Evolutionary conservation across 2,797 vertebrate genomes (phyloP).

Genomic region (Nyctalus aviator): DNA sequence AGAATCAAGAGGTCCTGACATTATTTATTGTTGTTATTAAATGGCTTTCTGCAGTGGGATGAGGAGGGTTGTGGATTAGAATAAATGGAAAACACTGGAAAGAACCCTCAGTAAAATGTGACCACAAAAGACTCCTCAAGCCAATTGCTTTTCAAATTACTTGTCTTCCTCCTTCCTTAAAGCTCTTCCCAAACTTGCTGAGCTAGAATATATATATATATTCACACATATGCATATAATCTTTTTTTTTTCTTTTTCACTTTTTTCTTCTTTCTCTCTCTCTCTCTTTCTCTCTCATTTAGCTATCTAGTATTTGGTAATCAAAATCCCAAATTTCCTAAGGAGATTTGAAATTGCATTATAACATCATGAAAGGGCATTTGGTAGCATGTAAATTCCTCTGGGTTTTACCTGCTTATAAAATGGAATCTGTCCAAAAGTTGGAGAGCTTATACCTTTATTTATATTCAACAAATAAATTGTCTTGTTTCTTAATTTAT

Average conservation of each 20-base stretch:
- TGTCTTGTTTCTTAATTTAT: constrained; percentile 66
- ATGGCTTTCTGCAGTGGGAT: constrained; percentile 35
- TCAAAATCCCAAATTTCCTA: constrained; percentile 28
- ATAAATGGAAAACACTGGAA: constrained; percentile 19
- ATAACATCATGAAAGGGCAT: background rate
- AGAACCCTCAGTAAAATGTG: constrained; percentile 26
- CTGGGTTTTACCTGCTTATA: constrained; percentile 13
- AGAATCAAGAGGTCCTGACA: background rate
- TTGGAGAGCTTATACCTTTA: constrained; percentile 40
- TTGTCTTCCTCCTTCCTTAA: background rate
- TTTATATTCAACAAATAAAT: constrained; percentile 57
- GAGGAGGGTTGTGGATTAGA: background rate
- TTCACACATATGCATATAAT: background rate
- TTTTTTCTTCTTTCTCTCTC: background rate
- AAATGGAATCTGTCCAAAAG: constrained; percentile 66
- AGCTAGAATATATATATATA: background rate
- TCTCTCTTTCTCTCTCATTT: background rate
- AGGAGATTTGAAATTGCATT: background rate
- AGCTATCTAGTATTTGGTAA: background rate
- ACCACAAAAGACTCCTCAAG: constrained; percentile 12
- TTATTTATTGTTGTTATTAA: background rate
- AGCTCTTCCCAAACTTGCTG: constrained; percentile 15
- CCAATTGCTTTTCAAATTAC: constrained; percentile 23
- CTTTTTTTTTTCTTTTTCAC: background rate
- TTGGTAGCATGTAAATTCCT: constrained; percentile 5